Percentiles rank a stretch among this genome's conserved stretches.
phyloP scores from a whole-genome alignment of 2,113 vertebrate genomes.

The Bucco capensis region DNA sequence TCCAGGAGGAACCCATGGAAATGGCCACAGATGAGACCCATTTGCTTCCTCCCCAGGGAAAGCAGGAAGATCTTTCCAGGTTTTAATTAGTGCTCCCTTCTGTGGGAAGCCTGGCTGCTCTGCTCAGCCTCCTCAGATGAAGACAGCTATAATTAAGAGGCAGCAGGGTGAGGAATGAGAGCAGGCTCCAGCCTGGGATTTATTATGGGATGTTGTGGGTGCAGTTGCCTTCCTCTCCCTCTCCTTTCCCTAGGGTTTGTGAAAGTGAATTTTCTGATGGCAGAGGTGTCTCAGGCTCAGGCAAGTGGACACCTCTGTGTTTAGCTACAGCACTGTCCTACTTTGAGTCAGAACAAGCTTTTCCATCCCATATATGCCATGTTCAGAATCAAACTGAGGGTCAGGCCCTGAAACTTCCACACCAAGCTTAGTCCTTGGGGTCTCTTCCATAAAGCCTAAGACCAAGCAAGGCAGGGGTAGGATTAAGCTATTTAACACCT shows the following conservation, averaged over 20 bases:
- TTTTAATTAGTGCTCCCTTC: slow-evolving; percentile 41
- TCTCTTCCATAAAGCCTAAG: too few relatives aligned
- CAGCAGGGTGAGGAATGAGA: slow-evolving; percentile 14
- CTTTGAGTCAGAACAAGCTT: too few relatives aligned
- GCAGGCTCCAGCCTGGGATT: slow-evolving; percentile 29
- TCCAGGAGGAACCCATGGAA: neutral
- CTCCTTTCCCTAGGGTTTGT: neutral
- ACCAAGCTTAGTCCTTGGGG: too few relatives aligned
- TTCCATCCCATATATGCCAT: too few relatives aligned
- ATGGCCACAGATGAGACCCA: neutral
- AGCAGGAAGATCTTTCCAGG: neutral
- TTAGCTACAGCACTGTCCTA: neutral
- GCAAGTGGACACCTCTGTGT: neutral
- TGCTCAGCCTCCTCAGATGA: neutral
- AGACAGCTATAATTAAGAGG: slow-evolving; percentile 35
- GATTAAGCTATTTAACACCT: too few relatives aligned
- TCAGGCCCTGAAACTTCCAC: too few relatives aligned
- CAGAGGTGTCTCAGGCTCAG: neutral
- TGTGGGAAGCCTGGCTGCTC: neutral
- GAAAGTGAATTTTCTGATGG: neutral
- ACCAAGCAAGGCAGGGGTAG: too few relatives aligned
- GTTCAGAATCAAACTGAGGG: too few relatives aligned
- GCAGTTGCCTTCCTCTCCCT: slow-evolving; percentile 1
- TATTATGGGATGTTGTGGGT: neutral
- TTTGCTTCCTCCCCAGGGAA: neutral